A percentile compares a stretch with the other conserved stretches of the same genome.
Evolutionary conservation across 1,140 invertebrate genomes (phyloP).

Genomic region (Forficula auricularia): DNA sequence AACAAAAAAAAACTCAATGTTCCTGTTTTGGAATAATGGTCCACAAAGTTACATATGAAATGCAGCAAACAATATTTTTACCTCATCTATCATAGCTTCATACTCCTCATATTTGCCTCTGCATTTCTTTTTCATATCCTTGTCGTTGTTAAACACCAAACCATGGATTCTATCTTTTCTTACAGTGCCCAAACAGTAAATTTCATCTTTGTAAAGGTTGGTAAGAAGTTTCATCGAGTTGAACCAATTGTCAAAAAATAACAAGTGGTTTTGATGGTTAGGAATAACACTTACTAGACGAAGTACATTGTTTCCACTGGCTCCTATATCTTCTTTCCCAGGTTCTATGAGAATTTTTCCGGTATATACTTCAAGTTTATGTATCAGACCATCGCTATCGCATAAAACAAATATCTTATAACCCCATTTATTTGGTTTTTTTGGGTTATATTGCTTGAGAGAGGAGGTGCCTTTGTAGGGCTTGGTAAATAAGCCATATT

Average conservation of each 20-base stretch:
- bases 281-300: neutral
- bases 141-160: conserved; percentile 16
- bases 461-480: conserved; percentile 24
- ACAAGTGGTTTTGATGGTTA: neutral
- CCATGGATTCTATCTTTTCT: conserved; percentile 21
- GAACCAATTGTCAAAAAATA: conserved; percentile 9
- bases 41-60: too few species aligned
- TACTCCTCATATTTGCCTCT: neutral
- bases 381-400: conserved; percentile 20
- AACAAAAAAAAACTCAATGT: too few species aligned
- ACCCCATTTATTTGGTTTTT: conserved; percentile 28
- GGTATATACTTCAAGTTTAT: conserved; percentile 27
- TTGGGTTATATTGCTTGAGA: conserved; percentile 26
- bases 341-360: conserved; percentile 11
- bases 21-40: too few species aligned
- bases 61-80: too few species aligned
- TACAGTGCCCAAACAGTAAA: conserved; percentile 24
- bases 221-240: conserved; percentile 12
- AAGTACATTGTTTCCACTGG: conserved; percentile 1
- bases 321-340: neutral
- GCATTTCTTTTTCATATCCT: neutral
- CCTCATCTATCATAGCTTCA: neutral
- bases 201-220: conserved; percentile 10
- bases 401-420: conserved; percentile 26
- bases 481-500: too few species aligned